These are phyloP conservation scores for Ciconia boyciana DNA, from an alignment of 2,113 vertebrate genomes.

Conservation along the genomic window DNA sequence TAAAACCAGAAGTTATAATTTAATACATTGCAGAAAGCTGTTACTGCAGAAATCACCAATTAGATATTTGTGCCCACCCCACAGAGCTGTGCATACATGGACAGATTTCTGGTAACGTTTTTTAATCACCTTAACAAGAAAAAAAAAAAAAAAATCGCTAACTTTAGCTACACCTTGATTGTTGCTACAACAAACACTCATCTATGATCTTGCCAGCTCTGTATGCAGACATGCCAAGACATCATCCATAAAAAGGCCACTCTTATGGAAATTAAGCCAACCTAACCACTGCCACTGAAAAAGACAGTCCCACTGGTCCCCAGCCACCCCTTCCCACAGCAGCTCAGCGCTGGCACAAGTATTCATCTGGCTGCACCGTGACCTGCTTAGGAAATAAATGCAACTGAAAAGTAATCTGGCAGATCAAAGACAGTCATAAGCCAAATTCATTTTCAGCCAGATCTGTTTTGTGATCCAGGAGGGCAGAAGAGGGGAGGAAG, in stretches of 20 bases:
- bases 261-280: background rate
- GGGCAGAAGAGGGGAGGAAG: background rate
- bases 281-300: background rate
- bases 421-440: background rate
- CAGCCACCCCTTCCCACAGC: background rate
- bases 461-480: background rate
- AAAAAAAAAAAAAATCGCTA: background rate
- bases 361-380: background rate
- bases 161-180: background rate
- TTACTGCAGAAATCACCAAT: background rate
- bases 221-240: background rate
- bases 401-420: background rate
- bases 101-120: background rate
- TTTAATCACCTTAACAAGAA: background rate
- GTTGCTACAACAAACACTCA: background rate
- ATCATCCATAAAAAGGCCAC: background rate
- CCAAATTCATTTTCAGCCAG: rapidly evolving
- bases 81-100: background rate
- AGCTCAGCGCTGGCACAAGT: rapidly evolving
- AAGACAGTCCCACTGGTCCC: background rate
- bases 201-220: background rate
- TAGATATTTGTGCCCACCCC: no score
- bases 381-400: background rate
- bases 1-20: background rate
- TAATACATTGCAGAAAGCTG: background rate